Evolutionary conservation across 2,888 invertebrate species (phyloP), one percentile per base, ranked within the genome.

Genomic region (Kuschelorhynchus macadamiae): DNA sequence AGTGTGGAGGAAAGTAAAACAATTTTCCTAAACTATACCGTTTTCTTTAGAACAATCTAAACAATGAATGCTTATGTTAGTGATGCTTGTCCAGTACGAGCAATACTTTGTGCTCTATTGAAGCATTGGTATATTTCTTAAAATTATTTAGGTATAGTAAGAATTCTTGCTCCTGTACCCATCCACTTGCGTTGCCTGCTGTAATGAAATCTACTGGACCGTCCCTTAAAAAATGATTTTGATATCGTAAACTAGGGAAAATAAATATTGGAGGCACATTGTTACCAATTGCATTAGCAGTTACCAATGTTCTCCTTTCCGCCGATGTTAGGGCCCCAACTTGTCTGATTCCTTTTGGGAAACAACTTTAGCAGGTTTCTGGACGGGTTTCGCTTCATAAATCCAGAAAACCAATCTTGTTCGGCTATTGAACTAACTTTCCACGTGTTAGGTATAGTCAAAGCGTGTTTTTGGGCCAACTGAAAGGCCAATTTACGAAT

Each of bases 351-450:
- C 5, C 12, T 11, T 4, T 20, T 49, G 49, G 12, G n/a, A n/a
- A n/a, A n/a, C n/a, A n/a, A n/a, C n/a, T n/a, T n/a, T n/a, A n/a
- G n/a, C n/a, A n/a, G n/a, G n/a, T n/a, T n/a, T n/a, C n/a, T n/a
- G n/a, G n/a, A n/a, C 49, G 49, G 25, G 25, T 25, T 25, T 25
- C 36, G 36, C 32, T 33, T 18, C 52, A 52, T 52, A 16, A 52
- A 52, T 33, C 52, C 33, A 16, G 17, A 32, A 16, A 20, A 52
- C 52, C 52, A 21, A 52, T 52, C 52, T 4, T 12, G 32, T 30
- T 33, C 52, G n/a, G 16, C 18, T 33, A 52, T 52, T 32, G 3
- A 3, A 4, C 32, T 8, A n/a, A 7, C 52, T 20, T 32, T 11
- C 52, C 52, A 42, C 4, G 16, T 17, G 2, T 5, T 3, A 2